Percentiles rank a stretch among this genome's conserved stretches.
Evolutionary conservation across 2,888 invertebrate genomes (phyloP).

Genomic region (Heliothis peltigera): DNA sequence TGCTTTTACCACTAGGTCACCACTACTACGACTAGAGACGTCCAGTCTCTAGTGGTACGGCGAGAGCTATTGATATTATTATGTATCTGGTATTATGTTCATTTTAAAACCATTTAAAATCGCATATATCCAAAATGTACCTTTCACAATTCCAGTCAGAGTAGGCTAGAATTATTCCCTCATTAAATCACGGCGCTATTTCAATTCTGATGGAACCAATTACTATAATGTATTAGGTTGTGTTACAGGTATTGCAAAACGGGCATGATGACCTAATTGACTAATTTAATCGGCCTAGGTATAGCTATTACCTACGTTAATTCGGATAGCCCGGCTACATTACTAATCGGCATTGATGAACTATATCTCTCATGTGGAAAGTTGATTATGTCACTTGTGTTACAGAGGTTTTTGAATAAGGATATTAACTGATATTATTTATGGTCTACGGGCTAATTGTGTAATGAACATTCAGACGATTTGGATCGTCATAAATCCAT

Average conservation of each 20-base stretch:
- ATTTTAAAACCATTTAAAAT: too few species aligned
- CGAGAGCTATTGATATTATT: too few species aligned
- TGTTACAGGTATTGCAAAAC: neutral
- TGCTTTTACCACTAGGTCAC: too few species aligned
- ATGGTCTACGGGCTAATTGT: too few species aligned
- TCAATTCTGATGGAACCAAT: slow-evolving; percentile 3
- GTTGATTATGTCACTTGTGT: neutral
- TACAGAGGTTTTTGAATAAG: neutral
- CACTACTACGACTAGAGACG: too few species aligned
- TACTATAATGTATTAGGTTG: slow-evolving; percentile 8
- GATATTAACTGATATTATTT: too few species aligned
- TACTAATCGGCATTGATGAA: neutral
- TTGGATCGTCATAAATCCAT: too few species aligned
- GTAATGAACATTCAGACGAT: too few species aligned
- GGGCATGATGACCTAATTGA: slow-evolving; percentile 7
- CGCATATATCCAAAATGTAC: too few species aligned
- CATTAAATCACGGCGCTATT: neutral
- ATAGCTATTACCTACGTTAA: slow-evolving; percentile 11
- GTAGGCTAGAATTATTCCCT: neutral
- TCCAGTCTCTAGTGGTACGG: too few species aligned
- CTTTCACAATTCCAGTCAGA: neutral
- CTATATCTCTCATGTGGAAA: neutral
- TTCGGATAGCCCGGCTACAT: neutral
- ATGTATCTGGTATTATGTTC: too few species aligned
- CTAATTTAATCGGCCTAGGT: slow-evolving; percentile 1